Conservation (phyloP, 2,113 vertebrate genomes). For the Xenus cinereus region DNA sequence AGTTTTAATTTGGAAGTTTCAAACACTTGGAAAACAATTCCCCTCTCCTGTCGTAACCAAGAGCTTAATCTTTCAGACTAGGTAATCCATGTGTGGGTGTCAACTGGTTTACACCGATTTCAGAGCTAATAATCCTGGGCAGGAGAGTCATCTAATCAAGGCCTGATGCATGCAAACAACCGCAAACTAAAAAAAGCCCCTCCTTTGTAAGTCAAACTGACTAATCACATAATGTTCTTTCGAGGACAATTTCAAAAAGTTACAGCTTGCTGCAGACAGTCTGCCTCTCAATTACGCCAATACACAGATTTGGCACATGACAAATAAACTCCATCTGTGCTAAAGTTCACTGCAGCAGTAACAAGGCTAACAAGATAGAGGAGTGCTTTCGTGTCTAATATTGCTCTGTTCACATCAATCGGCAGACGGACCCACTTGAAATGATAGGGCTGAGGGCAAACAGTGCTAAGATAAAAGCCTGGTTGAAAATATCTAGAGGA, state of each 20-base stretch:
- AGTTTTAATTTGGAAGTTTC: background rate
- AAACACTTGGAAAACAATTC: background rate
- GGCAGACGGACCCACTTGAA: background rate
- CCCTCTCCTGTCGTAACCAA: background rate
- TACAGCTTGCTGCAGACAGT: constrained; percentile 23
- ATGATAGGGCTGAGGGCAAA: background rate
- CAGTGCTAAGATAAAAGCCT: background rate
- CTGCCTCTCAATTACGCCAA: background rate
- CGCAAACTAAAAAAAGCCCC: background rate
- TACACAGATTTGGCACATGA: background rate
- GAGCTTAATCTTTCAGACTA: background rate
- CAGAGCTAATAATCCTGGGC: background rate
- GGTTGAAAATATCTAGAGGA: background rate
- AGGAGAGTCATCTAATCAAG: background rate
- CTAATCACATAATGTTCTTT: constrained; percentile 1
- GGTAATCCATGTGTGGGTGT: background rate
- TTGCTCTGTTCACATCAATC: background rate
- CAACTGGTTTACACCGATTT: background rate
- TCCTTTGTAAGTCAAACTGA: background rate
- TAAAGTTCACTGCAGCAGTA: background rate
- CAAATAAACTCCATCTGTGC: constrained; percentile 19
- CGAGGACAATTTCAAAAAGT: constrained; percentile 11
- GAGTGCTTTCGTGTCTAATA: background rate
- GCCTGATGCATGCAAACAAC: background rate
- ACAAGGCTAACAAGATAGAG: background rate